Conservation (phyloP, 2,888 invertebrate species). For the Phyllotreta striolata region DNA sequence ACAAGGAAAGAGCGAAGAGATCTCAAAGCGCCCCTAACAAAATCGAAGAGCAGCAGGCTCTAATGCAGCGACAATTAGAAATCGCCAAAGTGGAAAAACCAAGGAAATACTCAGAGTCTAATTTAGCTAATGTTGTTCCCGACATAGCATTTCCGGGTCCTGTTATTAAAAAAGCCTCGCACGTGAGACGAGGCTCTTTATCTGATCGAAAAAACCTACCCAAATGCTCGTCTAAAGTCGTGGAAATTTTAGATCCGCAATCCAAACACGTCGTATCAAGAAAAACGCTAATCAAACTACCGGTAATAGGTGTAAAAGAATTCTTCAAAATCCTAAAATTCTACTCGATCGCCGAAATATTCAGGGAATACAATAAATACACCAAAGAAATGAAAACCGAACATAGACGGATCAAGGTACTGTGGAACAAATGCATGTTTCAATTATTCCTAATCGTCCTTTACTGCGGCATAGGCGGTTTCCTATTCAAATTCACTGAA, state of each 20-base stretch:
- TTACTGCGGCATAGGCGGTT: constrained; percentile 77
- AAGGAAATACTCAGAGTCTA: constrained; percentile 50
- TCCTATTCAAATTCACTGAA: constrained; percentile 83
- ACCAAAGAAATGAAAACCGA: constrained; percentile 67
- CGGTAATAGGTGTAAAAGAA: constrained; percentile 47
- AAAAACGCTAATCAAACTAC: constrained; percentile 46
- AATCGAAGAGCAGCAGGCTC: constrained; percentile 66
- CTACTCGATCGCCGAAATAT: constrained; percentile 59
- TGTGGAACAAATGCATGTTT: constrained; percentile 73
- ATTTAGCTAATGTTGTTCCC: constrained; percentile 42
- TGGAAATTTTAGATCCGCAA: constrained; percentile 56
- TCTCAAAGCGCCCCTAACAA: constrained; percentile 67
- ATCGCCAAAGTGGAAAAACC: constrained; percentile 52
- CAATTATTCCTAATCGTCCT: constrained; percentile 75
- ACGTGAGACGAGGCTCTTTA: constrained; percentile 55
- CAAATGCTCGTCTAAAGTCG: constrained; percentile 51
- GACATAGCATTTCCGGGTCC: constrained; percentile 45
- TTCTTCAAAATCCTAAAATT: constrained; percentile 47
- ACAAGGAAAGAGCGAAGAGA: constrained; percentile 60
- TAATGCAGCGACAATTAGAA: constrained; percentile 60
- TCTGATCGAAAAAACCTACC: constrained; percentile 52
- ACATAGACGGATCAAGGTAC: constrained; percentile 63
- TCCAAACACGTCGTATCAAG: constrained; percentile 54
- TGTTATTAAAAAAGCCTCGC: constrained; percentile 32
- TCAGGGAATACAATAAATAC: constrained; percentile 67